Evolutionary conservation across 2,888 invertebrate species (phyloP).

Genomic region (Nebria salina): DNA sequence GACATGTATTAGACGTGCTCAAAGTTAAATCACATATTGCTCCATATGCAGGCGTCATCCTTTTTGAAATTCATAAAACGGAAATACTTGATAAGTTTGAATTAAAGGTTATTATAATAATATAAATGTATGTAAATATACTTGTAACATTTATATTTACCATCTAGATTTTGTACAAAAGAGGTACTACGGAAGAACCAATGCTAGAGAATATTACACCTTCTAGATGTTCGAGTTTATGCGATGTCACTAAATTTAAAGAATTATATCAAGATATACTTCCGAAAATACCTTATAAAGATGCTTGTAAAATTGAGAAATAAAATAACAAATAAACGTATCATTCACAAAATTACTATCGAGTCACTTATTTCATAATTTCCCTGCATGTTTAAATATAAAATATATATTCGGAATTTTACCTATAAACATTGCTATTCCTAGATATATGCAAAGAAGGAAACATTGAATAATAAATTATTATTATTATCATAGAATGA

Average conservation of each 20-base stretch:
- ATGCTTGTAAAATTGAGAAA: conserved; percentile 23
- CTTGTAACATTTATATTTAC: neutral
- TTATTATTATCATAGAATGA: too few species aligned
- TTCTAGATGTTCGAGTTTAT: conserved; percentile 24
- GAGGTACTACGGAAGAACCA: neutral
- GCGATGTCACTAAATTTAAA: conserved; percentile 25
- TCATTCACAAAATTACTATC: neutral
- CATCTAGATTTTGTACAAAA: conserved; percentile 36
- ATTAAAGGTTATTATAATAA: conserved; percentile 23
- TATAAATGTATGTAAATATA: neutral
- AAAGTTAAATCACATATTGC: conserved; percentile 24
- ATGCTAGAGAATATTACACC: conserved; percentile 15
- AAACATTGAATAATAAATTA: too few species aligned
- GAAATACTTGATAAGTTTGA: conserved; percentile 3
- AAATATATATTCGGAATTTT: too few species aligned
- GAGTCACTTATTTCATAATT: neutral
- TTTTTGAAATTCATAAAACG: conserved; percentile 45
- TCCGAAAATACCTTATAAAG: conserved; percentile 28
- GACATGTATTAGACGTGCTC: conserved; percentile 52
- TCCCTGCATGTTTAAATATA: too few species aligned
- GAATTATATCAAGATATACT: conserved; percentile 25
- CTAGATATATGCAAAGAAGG: too few species aligned
- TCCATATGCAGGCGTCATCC: conserved; percentile 36
- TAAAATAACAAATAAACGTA: neutral
- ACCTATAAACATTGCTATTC: too few species aligned